Evolutionary conservation across 2,113 vertebrate genomes (phyloP).

Genomic region (Sus scrofa): T2T-Sscrofa CM000823.6:53391501-53392000

Average conservation of each 20-base stretch:
- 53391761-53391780: not conserved
- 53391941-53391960: too few relatives aligned
- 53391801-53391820: rapidly evolving
- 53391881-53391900: not conserved
- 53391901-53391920: too few relatives aligned
- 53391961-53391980: too few relatives aligned
- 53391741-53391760: not conserved
- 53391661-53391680: not conserved
- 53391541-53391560: too few relatives aligned
- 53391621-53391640: not conserved
- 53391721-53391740: not conserved
- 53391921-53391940: too few relatives aligned
- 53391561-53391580: not conserved
- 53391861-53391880: not conserved
- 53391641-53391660: not conserved
- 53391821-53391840: not conserved
- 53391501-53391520: too few relatives aligned
- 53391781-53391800: not conserved
- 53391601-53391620: too few relatives aligned
- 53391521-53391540: too few relatives aligned
- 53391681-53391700: not conserved
- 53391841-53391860: not conserved
- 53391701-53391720: not conserved
- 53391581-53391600: not conserved
- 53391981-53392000: too few relatives aligned